Percentiles rank a stretch among this genome's conserved stretches.
Evolutionary conservation across 2,888 invertebrate genomes (phyloP).

Genomic region (Xiphydria camelus): DNA sequence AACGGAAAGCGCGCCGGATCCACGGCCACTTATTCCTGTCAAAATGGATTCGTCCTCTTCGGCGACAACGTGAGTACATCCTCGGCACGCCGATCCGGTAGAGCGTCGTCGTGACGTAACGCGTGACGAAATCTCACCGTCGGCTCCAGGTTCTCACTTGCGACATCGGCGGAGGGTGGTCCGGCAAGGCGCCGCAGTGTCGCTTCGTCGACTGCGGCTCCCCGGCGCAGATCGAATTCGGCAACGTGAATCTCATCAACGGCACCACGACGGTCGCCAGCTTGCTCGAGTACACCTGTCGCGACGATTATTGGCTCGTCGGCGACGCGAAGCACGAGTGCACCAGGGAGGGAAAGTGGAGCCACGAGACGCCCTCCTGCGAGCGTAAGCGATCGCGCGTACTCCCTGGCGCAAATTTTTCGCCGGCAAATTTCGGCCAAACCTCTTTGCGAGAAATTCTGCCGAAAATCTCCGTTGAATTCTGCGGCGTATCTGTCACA

Average conservation of each 20-base stretch:
- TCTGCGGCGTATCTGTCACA: no score
- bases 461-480: no score
- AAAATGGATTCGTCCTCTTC: constrained; percentile 81
- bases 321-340: constrained; percentile 72
- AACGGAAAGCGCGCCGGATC: constrained; percentile 80
- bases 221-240: constrained; percentile 78
- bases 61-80: constrained; percentile 79
- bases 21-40: constrained; percentile 78
- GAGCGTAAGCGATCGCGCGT: no score
- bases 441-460: no score
- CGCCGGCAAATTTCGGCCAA: no score
- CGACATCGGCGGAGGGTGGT: constrained; percentile 85
- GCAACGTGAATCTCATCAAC: constrained; percentile 72
- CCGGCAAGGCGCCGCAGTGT: constrained; percentile 77
- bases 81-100: no score
- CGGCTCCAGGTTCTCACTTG: constrained; percentile 78
- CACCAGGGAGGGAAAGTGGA: constrained; percentile 85
- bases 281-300: constrained; percentile 77
- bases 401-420: no score
- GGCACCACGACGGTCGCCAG: constrained; percentile 82
- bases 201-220: constrained; percentile 86
- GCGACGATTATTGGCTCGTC: constrained; percentile 81
- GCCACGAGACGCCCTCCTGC: constrained; percentile 82
- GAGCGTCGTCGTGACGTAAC: no score
- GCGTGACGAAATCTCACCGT: neutral